Evolutionary conservation across 1,140 invertebrate species (phyloP), one percentile per base, ranked within the genome.

Genomic region (Eupeodes corollae): DNA sequence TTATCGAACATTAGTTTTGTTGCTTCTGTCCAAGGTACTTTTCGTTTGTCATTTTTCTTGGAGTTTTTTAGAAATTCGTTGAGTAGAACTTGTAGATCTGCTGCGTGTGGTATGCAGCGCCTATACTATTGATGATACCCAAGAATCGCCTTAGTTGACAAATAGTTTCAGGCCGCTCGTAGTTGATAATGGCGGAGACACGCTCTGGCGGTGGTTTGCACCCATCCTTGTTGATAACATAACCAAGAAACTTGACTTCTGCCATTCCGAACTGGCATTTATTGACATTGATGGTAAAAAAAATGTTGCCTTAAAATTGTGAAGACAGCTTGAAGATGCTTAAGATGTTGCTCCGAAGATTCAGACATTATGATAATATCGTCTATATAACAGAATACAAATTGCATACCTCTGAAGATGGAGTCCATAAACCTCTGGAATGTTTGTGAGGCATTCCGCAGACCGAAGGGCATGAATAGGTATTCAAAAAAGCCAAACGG

Each of bases 361-460:
- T 37, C 35, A 11, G 63, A 64, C 0, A 58, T 59, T 12, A 72
- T 54, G 0, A 72, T 34, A 35, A 70, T 58, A 41, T 70, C 64
- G 41, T 71, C 63, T 1, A 69, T 53, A 39, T 63, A 68, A 31
- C 49, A 37, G 37, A 56, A 71, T 5, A 42, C 32, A 46, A 56
- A 69, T 14, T 55, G 48, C 18, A 68, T 53, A 12, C 44, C 58
- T 18, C 44, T 41, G 6, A 74, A 49, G 3, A 75, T 58, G 15
- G 68, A 44, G 50, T 75, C 64, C 47, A 79, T 75, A 18, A 73
- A 67, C 3, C 75, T 51, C 55, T 75, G 70, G 46, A 76, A 78
- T 1, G 61, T 64, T 51, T 69, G 60, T 1, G 56, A 57, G 8
- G 61, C 60, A 41, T 69, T 67, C 5, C 52, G 15, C n/a, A 70